Percentiles rank a stretch among this genome's conserved stretches.
Conservation (phyloP, 1,140 invertebrate genomes). For the Drosophila kohkoa region DNA sequence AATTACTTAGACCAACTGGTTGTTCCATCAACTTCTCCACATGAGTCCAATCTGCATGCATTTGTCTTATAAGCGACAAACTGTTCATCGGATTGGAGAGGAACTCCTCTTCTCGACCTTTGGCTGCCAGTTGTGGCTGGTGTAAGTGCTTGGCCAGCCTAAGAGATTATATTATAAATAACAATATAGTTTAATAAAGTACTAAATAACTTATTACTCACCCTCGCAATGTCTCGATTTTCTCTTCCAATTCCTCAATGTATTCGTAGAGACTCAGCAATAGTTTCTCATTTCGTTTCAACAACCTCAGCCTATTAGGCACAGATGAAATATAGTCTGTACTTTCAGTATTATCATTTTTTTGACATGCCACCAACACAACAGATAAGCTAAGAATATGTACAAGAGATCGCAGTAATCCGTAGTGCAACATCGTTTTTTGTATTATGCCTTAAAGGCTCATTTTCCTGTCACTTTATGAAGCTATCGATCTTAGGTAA, state of each 20-base stretch:
- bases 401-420: too few species aligned
- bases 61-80: conserved; percentile 54
- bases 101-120: conserved; percentile 49
- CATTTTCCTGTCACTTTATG: too few species aligned
- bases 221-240: conserved; percentile 26
- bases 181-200: neutral
- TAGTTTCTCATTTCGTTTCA: neutral
- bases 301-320: too few species aligned
- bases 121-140: conserved; percentile 12
- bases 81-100: conserved; percentile 59
- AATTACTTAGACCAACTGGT: conserved; percentile 85
- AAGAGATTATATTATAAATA: neutral
- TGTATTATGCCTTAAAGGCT: too few species aligned
- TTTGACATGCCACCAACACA: too few species aligned
- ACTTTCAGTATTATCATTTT: too few species aligned
- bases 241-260: conserved; percentile 21
- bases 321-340: too few species aligned
- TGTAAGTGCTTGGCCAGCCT: conserved; percentile 30
- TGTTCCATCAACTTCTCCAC: conserved; percentile 24
- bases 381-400: too few species aligned
- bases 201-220: too few species aligned
- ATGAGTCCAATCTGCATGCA: conserved; percentile 54
- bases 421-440: too few species aligned
- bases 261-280: conserved; percentile 35
- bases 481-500: too few species aligned